Percentiles rank a stretch among this genome's conserved stretches.
Evolutionary conservation across 2,888 invertebrate species (phyloP).

Genomic region (Parthenolecanium corni): DNA sequence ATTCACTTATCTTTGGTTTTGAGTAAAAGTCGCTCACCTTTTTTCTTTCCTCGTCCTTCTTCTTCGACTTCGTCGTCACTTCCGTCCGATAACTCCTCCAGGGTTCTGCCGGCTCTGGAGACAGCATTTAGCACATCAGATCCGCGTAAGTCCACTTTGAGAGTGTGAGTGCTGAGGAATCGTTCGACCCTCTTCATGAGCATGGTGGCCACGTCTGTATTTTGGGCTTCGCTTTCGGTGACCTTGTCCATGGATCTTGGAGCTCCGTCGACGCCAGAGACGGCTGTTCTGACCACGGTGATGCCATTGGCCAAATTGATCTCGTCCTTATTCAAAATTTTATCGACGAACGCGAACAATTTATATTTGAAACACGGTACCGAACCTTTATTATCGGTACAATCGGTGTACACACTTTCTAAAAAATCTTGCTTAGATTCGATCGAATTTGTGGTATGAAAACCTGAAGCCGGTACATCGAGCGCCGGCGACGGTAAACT

Average conservation of each 20-base stretch:
- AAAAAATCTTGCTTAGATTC: conserved; percentile 63
- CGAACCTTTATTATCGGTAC: conserved; percentile 62
- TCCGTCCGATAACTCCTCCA: conserved; percentile 59
- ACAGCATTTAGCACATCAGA: conserved; percentile 70
- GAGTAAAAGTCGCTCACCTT: background rate
- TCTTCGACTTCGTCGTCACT: conserved; percentile 46
- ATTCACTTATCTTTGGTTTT: too few species aligned
- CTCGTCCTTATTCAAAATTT: conserved; percentile 67
- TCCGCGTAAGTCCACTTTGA: conserved; percentile 74
- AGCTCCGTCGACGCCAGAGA: conserved; percentile 54
- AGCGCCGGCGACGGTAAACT: conserved; percentile 45
- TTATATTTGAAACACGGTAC: conserved; percentile 77
- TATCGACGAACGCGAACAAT: conserved; percentile 74
- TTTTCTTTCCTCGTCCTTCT: conserved; percentile 64
- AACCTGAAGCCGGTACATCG: conserved; percentile 48
- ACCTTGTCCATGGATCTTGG: conserved; percentile 52
- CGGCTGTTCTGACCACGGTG: conserved; percentile 63
- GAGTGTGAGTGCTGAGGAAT: conserved; percentile 66
- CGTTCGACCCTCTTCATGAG: conserved; percentile 56
- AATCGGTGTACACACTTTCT: conserved; percentile 63
- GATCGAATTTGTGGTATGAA: conserved; percentile 46
- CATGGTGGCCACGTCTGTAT: conserved; percentile 47
- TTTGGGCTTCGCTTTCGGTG: conserved; percentile 41
- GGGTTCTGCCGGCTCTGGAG: conserved; percentile 64
- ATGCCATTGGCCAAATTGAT: conserved; percentile 71